Evolutionary conservation across 2,888 invertebrate genomes (phyloP).

Genomic region (Toxonevra muliebris): DNA sequence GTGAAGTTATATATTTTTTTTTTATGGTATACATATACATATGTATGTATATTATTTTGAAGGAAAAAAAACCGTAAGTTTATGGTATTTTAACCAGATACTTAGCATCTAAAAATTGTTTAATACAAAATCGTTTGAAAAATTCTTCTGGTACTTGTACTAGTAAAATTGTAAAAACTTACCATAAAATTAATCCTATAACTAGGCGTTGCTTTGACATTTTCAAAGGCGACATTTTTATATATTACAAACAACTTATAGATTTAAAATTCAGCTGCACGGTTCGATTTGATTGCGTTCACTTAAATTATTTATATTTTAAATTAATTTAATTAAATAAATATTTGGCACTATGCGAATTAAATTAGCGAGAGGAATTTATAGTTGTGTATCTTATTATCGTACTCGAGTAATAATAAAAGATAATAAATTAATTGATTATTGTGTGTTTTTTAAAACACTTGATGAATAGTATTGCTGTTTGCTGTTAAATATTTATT

Average conservation of each 20-base stretch:
- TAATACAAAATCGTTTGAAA: too few relatives aligned
- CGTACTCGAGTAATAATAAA: neutral
- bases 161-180: constrained; percentile 40
- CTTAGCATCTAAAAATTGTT: too few relatives aligned
- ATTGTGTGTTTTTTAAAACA: neutral
- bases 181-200: constrained; percentile 58
- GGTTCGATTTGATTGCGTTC: neutral
- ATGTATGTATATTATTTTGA: too few relatives aligned
- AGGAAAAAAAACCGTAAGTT: too few relatives aligned
- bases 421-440: neutral
- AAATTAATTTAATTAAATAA: constrained; percentile 12
- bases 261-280: neutral
- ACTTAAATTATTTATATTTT: constrained; percentile 13
- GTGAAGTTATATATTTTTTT: too few relatives aligned
- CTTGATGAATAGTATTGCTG: neutral
- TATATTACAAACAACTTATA: neutral
- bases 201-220: constrained; percentile 53
- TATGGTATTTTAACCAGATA: too few relatives aligned
- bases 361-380: neutral
- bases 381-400: too few relatives aligned
- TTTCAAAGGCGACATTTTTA: constrained; percentile 36
- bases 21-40: too few relatives aligned
- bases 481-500: constrained; percentile 8
- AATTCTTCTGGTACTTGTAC: too few relatives aligned
- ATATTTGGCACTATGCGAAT: constrained; percentile 27